Evolutionary conservation across 1,140 invertebrate genomes (phyloP).

Genomic region (Polypedilum pembai): DNA sequence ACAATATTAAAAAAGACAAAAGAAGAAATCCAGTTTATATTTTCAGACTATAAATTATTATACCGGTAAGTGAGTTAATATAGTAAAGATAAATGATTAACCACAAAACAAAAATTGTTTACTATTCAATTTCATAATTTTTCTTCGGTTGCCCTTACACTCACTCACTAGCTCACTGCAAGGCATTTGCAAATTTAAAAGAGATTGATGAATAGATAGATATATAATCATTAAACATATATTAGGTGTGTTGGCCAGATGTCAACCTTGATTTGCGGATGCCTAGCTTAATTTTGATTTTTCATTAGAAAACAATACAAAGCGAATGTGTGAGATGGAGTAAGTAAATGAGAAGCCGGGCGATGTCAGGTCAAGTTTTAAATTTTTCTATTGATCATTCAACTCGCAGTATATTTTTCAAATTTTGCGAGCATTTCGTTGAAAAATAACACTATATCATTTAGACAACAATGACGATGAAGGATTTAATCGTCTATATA

Average conservation of each 20-base stretch:
- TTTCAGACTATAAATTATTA: no score
- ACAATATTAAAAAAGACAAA: no score
- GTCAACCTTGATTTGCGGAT: constrained; percentile 11
- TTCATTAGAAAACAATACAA: neutral
- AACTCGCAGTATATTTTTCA: neutral
- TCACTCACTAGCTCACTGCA: no score
- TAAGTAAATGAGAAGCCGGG: neutral
- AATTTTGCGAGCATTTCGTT: no score
- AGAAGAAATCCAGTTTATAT: no score
- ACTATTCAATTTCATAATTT: constrained; percentile 10
- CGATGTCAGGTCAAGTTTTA: neutral
- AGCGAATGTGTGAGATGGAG: neutral
- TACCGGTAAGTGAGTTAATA: neutral
- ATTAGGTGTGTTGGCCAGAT: constrained; percentile 1
- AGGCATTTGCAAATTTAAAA: neutral
- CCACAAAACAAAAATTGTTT: neutral
- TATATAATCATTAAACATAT: constrained; percentile 2
- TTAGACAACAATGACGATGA: neutral
- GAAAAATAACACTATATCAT: neutral
- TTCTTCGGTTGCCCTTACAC: neutral
- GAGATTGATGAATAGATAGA: neutral
- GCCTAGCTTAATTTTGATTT: neutral
- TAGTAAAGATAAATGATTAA: neutral
- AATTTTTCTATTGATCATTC: neutral
- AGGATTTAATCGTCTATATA: neutral